Evolutionary conservation across 2,797 vertebrate species (phyloP).

Genomic region (Lemur catta): DNA sequence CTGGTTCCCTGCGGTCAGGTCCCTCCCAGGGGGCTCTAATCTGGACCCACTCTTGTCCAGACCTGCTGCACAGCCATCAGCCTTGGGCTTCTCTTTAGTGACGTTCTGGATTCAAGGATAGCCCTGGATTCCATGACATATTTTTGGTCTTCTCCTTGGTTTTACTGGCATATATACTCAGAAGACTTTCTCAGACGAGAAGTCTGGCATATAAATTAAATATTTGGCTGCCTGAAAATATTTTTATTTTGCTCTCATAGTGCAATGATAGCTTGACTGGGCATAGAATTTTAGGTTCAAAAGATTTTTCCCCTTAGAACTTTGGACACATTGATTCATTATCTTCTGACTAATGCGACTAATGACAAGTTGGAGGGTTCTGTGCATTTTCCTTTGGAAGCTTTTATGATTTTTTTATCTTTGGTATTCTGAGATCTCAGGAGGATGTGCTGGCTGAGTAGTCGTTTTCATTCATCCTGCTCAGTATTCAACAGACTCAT

Average conservation of each 20-base stretch:
- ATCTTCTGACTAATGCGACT: background rate
- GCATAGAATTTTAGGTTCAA: background rate
- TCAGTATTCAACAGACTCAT: background rate
- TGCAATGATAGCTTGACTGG: background rate
- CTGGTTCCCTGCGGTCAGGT: background rate
- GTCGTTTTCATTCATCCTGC: background rate
- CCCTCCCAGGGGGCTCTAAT: background rate
- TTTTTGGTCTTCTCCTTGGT: background rate
- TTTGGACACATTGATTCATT: background rate
- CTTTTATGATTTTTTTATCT: background rate
- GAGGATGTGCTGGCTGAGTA: background rate
- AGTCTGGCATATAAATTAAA: background rate
- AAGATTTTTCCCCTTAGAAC: background rate
- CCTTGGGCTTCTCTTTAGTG: background rate
- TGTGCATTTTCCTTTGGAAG: background rate
- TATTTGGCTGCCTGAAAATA: background rate
- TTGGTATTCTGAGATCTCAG: background rate
- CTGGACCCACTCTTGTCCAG: background rate
- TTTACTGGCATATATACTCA: background rate
- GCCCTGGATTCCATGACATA: background rate
- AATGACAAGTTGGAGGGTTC: background rate
- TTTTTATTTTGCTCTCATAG: conserved; percentile 30
- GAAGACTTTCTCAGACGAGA: background rate
- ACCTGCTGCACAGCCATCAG: background rate
- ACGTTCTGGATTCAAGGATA: background rate